Percentiles rank a stretch among this genome's conserved stretches.
These are phyloP conservation scores for Rhinolophus sinicus DNA, from an alignment of 2,113 vertebrate genomes.

Conservation along the genomic window DNA sequence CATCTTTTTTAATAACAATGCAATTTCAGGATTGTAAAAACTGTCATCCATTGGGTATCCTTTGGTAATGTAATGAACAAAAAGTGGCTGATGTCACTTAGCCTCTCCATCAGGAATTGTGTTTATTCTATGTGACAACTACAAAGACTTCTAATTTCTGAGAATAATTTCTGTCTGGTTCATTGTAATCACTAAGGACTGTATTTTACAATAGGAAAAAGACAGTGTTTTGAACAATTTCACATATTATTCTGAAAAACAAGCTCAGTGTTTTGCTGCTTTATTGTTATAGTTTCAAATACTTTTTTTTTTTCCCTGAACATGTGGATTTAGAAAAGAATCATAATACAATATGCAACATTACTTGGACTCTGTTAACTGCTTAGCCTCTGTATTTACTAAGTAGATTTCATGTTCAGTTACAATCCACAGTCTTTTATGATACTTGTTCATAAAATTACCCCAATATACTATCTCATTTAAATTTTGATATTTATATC, in stretches of 20 bases:
- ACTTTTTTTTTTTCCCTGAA: neutral
- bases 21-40: conserved; percentile 34
- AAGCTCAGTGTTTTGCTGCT: neutral
- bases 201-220: conserved; percentile 49
- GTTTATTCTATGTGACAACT: conserved; percentile 69
- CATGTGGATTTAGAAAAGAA: neutral
- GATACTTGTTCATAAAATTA: neutral
- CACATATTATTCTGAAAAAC: neutral
- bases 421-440: neutral
- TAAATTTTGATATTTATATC: conserved; percentile 15
- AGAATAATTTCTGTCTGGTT: conserved; percentile 67
- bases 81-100: conserved; percentile 59
- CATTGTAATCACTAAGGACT: conserved; percentile 59
- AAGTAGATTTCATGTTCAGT: neutral
- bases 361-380: neutral
- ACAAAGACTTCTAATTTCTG: conserved; percentile 74
- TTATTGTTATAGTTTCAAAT: conserved; percentile 1
- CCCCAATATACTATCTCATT: neutral
- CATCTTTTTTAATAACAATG: conserved; percentile 39
- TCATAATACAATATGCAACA: neutral
- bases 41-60: conserved; percentile 44
- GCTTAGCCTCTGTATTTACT: neutral
- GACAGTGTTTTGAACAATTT: conserved; percentile 22
- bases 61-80: conserved; percentile 72
- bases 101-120: conserved; percentile 51